Conservation (phyloP, 2,888 invertebrate genomes). For the Prionchulus punctatus region DNA sequence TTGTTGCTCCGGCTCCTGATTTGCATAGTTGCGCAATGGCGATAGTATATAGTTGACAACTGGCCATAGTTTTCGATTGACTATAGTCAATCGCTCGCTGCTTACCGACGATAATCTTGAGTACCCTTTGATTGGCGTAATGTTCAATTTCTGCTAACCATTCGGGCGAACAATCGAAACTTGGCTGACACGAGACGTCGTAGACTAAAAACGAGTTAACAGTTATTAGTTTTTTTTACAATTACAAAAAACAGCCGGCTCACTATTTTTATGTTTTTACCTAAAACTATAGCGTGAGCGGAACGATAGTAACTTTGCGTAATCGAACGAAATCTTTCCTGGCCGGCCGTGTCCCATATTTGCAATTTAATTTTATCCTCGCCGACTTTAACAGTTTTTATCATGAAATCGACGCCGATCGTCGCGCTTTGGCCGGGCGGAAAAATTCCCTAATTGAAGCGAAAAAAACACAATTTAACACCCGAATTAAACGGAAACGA, state of each 20-base stretch:
- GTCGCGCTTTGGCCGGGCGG: constrained; percentile 96
- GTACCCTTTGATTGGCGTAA: constrained; percentile 82
- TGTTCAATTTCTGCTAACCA: constrained; percentile 95
- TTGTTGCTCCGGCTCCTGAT: too few relatives aligned
- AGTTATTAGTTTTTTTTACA: too few relatives aligned
- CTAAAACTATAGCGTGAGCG: constrained; percentile 80
- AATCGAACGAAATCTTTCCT: constrained; percentile 82
- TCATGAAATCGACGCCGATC: constrained; percentile 98
- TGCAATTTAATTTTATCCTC: constrained; percentile 50
- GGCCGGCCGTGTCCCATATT: constrained; percentile 98
- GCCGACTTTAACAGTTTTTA: constrained; percentile 87
- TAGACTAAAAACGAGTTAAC: constrained; percentile 55
- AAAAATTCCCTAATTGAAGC: constrained; percentile 56
- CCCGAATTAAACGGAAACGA: neutral
- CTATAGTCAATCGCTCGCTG: neutral
- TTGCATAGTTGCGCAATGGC: too few relatives aligned
- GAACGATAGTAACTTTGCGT: constrained; percentile 94
- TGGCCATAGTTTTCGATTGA: too few relatives aligned
- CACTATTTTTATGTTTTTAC: too few relatives aligned
- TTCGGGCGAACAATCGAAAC: constrained; percentile 87
- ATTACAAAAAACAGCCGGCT: too few relatives aligned
- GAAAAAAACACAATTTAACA: neutral
- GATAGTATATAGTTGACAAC: too few relatives aligned
- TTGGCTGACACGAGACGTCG: constrained; percentile 91
- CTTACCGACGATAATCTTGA: constrained; percentile 79